Evolutionary conservation across 1,140 invertebrate species (phyloP), one percentile per base, ranked within the genome.

Genomic region (Rhopalosiphum maidis): DNA sequence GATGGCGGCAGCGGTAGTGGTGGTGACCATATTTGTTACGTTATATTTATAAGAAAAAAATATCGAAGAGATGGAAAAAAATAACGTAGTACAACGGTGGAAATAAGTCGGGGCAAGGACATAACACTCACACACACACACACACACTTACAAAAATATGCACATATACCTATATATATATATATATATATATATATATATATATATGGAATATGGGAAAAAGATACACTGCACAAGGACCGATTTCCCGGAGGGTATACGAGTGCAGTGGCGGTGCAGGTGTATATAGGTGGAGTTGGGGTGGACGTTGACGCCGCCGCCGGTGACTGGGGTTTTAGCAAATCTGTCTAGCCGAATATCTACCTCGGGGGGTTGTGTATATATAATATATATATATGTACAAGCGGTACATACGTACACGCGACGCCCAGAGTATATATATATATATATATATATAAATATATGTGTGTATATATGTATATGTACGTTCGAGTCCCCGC

Each of bases 301-400:
- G 90, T 6, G 30, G 18, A 37, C 46, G 30, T 18, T 30, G 87
- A 51, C 87, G 83, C n/a, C 37, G 37, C 43, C 85, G 85, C 30
- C 85, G 51, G 51, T 60, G 88, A 54, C 55, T 41, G 55, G 90
- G 90, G 68, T 82, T 82, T 91, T 91, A 48, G 68, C 68, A 82
- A 91, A 91, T 82, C 90, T 91, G 68, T 91, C 90, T 43, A 35
- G 90, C 60, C 90, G 90, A 60, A 91, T 68, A 91, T 54, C 48
- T 68, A 68, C 55, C 55, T 68, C 54, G 41, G 41, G 85, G 41
- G 41, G 23, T 41, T 18, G 35, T 77, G 15, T 77, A 21, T 68
- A 68, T 23, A 54, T 23, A 48, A 1, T 25, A 25, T 55, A 55
- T 55, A 55, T 30, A 60, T 60, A n/a, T 68, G 5, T 68, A 35